Evolutionary conservation across 2,113 vertebrate genomes (phyloP).

Genomic region (Recurvirostra avosetta): DNA sequence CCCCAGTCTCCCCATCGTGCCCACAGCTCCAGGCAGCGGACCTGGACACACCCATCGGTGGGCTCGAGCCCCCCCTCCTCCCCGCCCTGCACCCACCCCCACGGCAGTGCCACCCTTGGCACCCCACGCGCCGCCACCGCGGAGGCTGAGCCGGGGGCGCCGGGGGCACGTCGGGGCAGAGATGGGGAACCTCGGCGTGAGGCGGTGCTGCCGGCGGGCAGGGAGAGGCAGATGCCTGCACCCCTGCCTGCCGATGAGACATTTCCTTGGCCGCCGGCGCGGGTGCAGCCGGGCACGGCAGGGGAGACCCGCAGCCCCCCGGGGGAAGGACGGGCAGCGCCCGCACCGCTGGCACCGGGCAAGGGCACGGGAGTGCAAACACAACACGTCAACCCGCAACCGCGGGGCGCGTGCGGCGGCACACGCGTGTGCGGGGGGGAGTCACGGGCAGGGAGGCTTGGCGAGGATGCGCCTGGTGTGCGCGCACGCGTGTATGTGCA

Average conservation of each 20-base stretch:
- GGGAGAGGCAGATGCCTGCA: constrained; percentile 32
- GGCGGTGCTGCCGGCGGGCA: background rate
- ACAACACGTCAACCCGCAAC: background rate
- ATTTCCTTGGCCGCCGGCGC: background rate
- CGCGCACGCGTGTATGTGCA: too few species aligned
- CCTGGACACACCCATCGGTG: background rate
- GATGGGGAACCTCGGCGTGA: background rate
- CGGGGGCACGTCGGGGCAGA: background rate
- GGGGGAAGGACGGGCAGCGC: background rate
- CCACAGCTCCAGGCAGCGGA: background rate
- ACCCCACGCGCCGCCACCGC: background rate
- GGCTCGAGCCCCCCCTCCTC: background rate
- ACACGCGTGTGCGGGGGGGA: background rate
- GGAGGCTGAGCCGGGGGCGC: background rate
- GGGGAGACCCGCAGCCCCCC: background rate
- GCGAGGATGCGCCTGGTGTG: too few species aligned
- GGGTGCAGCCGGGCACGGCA: background rate
- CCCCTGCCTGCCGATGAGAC: background rate
- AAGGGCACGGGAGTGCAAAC: background rate
- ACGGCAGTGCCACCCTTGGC: background rate
- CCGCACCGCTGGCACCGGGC: background rate
- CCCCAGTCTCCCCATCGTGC: background rate
- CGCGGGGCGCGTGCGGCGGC: background rate
- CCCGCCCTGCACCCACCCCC: background rate
- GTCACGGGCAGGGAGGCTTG: background rate